Base-by-base conservation (phyloP, 2,113 vertebrate genomes). In the Solea solea region DNA sequence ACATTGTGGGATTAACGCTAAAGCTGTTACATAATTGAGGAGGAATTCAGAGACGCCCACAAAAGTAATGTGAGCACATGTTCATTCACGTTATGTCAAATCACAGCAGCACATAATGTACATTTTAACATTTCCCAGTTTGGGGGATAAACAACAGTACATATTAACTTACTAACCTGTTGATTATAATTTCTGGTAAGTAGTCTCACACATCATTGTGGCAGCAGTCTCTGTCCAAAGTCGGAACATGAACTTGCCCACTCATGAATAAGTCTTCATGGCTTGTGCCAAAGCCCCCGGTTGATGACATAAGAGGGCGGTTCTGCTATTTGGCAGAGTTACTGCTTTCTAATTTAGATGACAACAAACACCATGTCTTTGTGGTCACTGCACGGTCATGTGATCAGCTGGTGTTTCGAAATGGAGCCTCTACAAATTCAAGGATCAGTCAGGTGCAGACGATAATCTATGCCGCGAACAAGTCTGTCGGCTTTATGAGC, bases 1-100 rank as follows among this genome's bases (percentile, higher is more conserved):
- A 3, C 71, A 14, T 57, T 50, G 1, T 27, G 25, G 48, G 85
- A 82, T 88, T 82, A 84, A 60, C 60, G 15, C 34, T 56, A 62
- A 81, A 63, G 58, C 61, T 52, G 77, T 87, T 84, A 73, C 79
- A 59, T 82, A 83, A 88, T 52, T 34, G 46, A 66, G 41, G 41
- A 6, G 69, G 72, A 78, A 79, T 75, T 75, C 45, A 67, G 50
- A 65, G 50, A 65, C 1, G 9, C 14, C 48, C 9, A 5, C 25
- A 42, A 0, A 51, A 81, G 65, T 52, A 48, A 68, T 69, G 14
- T 55, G 16, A 77, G 62, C 27, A 16, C 46, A 44, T 21, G 46
- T 56, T 62, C 58, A 39, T 39, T 13, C 3, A 2, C 15, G 39
- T 42, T 15, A 41, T 62, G n/a, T 34, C 21, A 21, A 21, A 21